Evolutionary conservation across 2,797 vertebrate species (phyloP), one percentile per base, ranked within the genome.

Genomic region (Pseudocheirus occidentalis): DNA sequence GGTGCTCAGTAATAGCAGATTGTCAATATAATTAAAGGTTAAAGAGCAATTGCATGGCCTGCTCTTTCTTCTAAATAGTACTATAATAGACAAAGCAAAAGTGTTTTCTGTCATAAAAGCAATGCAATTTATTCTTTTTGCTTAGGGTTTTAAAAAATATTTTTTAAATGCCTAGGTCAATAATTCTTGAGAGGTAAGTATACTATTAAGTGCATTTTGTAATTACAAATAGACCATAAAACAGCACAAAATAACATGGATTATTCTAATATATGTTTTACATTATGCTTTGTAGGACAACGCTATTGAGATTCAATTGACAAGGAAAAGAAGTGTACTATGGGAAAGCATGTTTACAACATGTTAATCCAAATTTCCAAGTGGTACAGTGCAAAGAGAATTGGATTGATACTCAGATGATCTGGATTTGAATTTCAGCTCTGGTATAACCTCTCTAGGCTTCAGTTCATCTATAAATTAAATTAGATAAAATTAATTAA

Each of bases 21-120:
- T 97, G 97, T 97, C 96, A 1, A 96, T 96, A 96, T 93, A 97
- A 95, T 40, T 89, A 96, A 97, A 97, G 95, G 97, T 97, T 97
- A 97, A 97, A 96, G 96, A 97, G 94, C 95, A 97, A 96, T 97
- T 96, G 96, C 90, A 93, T 55, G 87, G 90, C 94, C 94, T 92
- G 66, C 90, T 94, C 73, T 92, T 95, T 90, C 62, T 59, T n/a
- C 46, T 5, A 31, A 90, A 90, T 54, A 94, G 97, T 90, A 40
- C 92, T 92, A 93, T 93, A 95, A 93, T 34, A 96, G 95, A 96
- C 58, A 97, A 96, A 97, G 95, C 91, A 40, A 52, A 58, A 58
- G 62, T 89, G 90, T 59, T 95, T 95, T 90, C 55, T 89, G 89
- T 34, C 90, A 94, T 92, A 90, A 96, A 97, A 95, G 91, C 93